Evolutionary conservation across 1,140 invertebrate species (phyloP).

Genomic region (Lepidurus packardi): DNA sequence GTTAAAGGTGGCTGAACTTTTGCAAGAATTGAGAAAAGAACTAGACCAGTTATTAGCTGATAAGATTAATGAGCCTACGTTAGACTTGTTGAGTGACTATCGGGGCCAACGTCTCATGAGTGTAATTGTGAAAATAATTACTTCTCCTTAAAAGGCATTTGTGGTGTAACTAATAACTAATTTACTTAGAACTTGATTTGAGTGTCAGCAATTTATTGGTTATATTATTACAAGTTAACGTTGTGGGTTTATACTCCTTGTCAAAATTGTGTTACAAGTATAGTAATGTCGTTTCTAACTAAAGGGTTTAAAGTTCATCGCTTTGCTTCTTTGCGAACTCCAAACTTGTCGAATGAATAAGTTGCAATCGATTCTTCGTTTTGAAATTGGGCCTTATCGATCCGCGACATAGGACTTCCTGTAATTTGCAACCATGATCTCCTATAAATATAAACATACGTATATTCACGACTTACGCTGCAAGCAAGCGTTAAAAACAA

Average conservation of each 20-base stretch:
- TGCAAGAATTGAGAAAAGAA: slow-evolving; percentile 66
- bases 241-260: no score
- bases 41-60: slow-evolving; percentile 66
- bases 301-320: not conserved
- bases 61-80: slow-evolving; percentile 70
- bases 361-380: slow-evolving; percentile 48
- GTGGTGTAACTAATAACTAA: no score
- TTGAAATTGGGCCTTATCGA: slow-evolving; percentile 59
- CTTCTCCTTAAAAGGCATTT: slow-evolving; percentile 36
- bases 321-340: not conserved
- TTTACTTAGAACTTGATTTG: no score
- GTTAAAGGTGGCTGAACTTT: slow-evolving; percentile 63
- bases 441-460: slow-evolving; percentile 43
- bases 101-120: slow-evolving; percentile 69
- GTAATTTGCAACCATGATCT: slow-evolving; percentile 60
- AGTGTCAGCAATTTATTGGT: no score
- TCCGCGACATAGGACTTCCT: slow-evolving; percentile 61
- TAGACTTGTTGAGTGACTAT: slow-evolving; percentile 67
- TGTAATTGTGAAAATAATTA: slow-evolving; percentile 66
- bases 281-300: no score
- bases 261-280: no score
- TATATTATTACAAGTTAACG: no score
- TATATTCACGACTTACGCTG: not conserved
- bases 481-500: not conserved
- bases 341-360: slow-evolving; percentile 35